A percentile compares a stretch with the other conserved stretches of the same genome.
phyloP scores from a whole-genome alignment of 2,888 invertebrate genomes.

The Drosophila acutilabella region DNA sequence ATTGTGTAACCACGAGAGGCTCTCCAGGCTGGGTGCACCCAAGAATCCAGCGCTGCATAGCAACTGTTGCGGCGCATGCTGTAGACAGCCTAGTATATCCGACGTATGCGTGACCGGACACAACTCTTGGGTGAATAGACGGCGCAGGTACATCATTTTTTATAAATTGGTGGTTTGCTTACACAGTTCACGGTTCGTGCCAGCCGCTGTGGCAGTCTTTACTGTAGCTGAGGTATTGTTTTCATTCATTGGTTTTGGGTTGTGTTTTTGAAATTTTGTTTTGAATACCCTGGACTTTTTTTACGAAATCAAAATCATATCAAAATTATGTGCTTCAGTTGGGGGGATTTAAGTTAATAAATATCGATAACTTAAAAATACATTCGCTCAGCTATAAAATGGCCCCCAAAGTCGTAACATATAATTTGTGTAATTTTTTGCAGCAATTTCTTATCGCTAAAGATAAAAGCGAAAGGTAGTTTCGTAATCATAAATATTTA shows the following conservation, averaged over 20 bases:
- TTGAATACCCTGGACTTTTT: conserved; percentile 34
- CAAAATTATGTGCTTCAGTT: conserved; percentile 9
- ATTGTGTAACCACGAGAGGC: conserved; percentile 88
- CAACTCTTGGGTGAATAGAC: conserved; percentile 83
- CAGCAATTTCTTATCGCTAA: background rate
- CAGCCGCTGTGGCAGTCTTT: conserved; percentile 21
- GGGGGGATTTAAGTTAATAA: conserved; percentile 2
- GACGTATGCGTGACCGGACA: conserved; percentile 70
- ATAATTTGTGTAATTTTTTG: background rate
- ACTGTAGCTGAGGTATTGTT: conserved; percentile 20
- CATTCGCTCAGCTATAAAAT: background rate
- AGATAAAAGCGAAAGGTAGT: background rate
- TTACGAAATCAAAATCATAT: conserved; percentile 12
- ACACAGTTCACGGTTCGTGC: conserved; percentile 5
- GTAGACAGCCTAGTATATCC: conserved; percentile 77
- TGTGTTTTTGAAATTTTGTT: conserved; percentile 16
- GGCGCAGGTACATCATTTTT: conserved; percentile 78
- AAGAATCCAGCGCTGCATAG: conserved; percentile 59
- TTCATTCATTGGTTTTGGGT: conserved; percentile 47
- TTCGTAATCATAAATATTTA: background rate
- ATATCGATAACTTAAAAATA: conserved; percentile 22
- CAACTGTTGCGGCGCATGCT: conserved; percentile 69
- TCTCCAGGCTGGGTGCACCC: conserved; percentile 85
- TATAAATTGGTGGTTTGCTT: conserved; percentile 18
- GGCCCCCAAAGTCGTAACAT: background rate